These are phyloP conservation scores for Nasonia vitripennis DNA, from an alignment of 1,140 invertebrate genomes.

Conservation along the genomic window DNA sequence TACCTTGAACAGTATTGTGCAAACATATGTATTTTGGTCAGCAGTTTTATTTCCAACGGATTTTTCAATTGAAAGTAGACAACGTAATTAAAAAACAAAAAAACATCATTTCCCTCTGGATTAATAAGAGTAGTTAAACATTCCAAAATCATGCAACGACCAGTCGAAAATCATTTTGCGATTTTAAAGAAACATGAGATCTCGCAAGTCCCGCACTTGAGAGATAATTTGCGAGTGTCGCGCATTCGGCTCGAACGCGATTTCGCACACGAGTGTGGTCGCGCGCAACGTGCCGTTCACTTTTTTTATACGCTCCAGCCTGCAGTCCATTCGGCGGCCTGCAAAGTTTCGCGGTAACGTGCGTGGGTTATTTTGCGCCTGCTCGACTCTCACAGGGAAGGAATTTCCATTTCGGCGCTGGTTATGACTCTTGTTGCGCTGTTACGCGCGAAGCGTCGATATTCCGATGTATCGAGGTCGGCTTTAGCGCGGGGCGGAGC, in stretches of 20 bases:
- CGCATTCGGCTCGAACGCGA: background rate
- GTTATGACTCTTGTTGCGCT: background rate
- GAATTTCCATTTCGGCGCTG: background rate
- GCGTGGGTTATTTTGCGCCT: background rate
- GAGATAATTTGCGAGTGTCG: background rate
- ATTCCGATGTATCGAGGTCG: background rate
- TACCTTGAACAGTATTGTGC: conserved; percentile 72
- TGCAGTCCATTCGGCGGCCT: background rate
- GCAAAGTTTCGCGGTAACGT: background rate
- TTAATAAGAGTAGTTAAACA: too few relatives aligned
- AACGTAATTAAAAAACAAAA: too few relatives aligned
- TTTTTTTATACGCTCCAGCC: background rate
- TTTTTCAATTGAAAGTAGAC: too few relatives aligned
- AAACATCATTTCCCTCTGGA: too few relatives aligned
- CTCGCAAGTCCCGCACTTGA: too few relatives aligned
- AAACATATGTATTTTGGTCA: background rate
- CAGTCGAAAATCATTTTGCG: background rate
- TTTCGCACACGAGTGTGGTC: background rate
- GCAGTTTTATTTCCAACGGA: too few relatives aligned
- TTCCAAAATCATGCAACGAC: too few relatives aligned
- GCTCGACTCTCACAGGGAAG: background rate
- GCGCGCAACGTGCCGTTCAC: background rate
- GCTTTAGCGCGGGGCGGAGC: too few relatives aligned
- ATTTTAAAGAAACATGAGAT: background rate
- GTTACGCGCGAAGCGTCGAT: background rate